Conservation (phyloP, 2,797 vertebrate genomes). For the Discoglossus pictus region DNA sequence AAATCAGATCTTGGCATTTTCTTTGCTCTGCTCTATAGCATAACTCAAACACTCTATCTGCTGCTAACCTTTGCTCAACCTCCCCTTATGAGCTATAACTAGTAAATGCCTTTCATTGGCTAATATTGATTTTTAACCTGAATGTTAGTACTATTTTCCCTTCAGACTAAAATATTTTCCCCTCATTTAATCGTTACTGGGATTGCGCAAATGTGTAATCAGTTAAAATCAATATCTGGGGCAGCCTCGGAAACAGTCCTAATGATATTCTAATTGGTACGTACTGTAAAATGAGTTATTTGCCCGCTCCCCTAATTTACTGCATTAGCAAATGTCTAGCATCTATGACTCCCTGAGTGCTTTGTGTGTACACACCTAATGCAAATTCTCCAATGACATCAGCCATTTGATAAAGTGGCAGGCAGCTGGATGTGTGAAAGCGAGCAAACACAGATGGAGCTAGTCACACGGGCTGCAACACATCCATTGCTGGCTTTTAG, state of each 20-base stretch:
- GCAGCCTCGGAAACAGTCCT: constrained; percentile 13
- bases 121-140: constrained; percentile 29
- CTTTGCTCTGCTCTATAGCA: background rate
- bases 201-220: background rate
- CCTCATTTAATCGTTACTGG: background rate
- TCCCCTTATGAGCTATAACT: background rate
- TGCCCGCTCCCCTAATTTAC: constrained; percentile 49
- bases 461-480: constrained; percentile 54
- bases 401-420: constrained; percentile 61
- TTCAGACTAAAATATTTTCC: constrained; percentile 7
- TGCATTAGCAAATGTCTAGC: constrained; percentile 35
- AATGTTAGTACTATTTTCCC: constrained; percentile 21
- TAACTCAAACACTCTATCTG: background rate
- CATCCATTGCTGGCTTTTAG: constrained; percentile 60
- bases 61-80: constrained; percentile 10
- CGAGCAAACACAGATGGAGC: constrained; percentile 65
- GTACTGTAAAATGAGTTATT: constrained; percentile 43
- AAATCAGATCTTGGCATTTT: constrained; percentile 2
- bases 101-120: background rate
- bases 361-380: constrained; percentile 36
- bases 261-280: constrained; percentile 55
- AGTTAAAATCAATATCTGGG: constrained; percentile 30
- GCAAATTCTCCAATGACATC: constrained; percentile 57
- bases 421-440: constrained; percentile 61
- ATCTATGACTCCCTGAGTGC: constrained; percentile 48